Base-by-base conservation (phyloP, 1,140 invertebrate genomes). In the Drosophila santomea region DNA sequence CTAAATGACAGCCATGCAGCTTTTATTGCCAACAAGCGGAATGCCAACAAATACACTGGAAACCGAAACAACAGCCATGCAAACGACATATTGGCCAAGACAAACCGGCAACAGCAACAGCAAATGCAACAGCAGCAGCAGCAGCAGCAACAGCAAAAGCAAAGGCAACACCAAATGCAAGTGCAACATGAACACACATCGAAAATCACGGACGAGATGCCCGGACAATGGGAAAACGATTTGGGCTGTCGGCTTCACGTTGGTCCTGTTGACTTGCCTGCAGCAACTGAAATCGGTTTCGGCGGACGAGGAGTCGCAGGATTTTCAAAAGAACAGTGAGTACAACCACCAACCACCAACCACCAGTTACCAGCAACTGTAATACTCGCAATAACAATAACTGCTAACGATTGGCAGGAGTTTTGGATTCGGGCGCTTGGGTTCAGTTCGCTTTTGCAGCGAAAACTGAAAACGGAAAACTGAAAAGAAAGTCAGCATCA, bases 301-400 rank as follows among this genome's bases (percentile, higher is more conserved):
- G 17, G 83, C 83, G 36, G 84, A 86, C 60, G 83, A 88, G 67
- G 90, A 91, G 45, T 90, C 90, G 47, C 90, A 91, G 82, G 90
- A 91, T 36, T 91, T 91, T 78, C 90, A 91, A 78, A 91, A 91
- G 73, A 91, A 91, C 83, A 91, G 90, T 91, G 74, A 91, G 90
- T 91, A 77, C 66, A 44, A 45, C 17, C 43, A 4, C 7, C 15
- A 44, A n/a, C 39, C 39, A 7, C 6, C 39, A 45, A 14, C 43
- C 35, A 47, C 14, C 17, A 45, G 17, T 38, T 35, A 47, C 14
- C 17, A 43, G 17, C 23, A 54, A 51, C 50, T 47, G 54, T 48
- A 52, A 60, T 64, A 74, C 48, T 35, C 68, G 67, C 25, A 45
- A 72, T 60, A 73, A 56, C 58, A 50, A 74, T 63, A 44, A 50